phyloP scores from a whole-genome alignment of 2,113 vertebrate species.

The Sterrhoptilus dennistouni region DNA sequence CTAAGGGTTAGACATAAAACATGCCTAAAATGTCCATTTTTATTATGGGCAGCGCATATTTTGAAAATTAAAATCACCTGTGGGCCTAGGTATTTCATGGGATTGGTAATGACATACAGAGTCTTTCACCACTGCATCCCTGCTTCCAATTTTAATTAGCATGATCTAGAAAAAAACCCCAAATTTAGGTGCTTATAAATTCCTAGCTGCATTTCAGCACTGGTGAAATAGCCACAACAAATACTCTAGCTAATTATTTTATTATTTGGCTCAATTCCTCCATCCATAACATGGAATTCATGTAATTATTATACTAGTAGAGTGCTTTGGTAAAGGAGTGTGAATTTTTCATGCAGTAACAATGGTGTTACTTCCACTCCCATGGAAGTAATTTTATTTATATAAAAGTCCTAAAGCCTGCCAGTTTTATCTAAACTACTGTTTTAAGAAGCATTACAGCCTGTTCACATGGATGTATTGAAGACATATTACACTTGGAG shows the following conservation, averaged over 20 bases:
- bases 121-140: background rate
- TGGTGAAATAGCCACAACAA: background rate
- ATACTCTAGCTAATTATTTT: background rate
- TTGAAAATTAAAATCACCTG: background rate
- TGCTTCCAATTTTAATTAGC: background rate
- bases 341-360: background rate
- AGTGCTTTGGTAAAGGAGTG: background rate
- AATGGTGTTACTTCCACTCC: background rate
- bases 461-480: background rate
- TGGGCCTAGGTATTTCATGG: background rate
- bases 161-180: background rate
- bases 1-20: background rate
- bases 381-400: background rate
- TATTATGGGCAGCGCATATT: background rate
- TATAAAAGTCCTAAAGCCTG: background rate
- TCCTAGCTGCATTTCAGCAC: background rate
- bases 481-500: background rate
- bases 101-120: slow-evolving; percentile 63
- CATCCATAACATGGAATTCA: background rate
- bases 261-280: background rate
- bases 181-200: background rate
- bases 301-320: background rate
- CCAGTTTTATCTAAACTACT: background rate
- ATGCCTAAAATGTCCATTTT: background rate
- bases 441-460: background rate